A percentile compares a stretch with the other conserved stretches of the same genome.
phyloP scores from a whole-genome alignment of 2,113 vertebrate species.

The Pelecanoides urinatrix region DNA sequence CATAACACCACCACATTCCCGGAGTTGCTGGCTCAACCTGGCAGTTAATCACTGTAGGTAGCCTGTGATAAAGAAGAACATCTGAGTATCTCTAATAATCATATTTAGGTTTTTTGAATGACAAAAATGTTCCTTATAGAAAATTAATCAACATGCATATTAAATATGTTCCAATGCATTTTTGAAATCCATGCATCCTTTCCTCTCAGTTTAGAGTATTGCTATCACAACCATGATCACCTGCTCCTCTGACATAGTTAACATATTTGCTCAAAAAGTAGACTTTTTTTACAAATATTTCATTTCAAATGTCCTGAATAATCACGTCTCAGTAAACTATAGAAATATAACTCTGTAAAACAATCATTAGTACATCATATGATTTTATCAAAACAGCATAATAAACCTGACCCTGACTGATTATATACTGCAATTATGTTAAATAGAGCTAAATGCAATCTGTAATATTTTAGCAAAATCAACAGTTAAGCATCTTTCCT shows the following conservation, averaged over 20 bases:
- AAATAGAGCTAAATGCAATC: neutral
- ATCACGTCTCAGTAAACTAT: neutral
- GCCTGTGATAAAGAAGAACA: neutral
- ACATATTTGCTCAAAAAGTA: neutral
- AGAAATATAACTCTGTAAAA: neutral
- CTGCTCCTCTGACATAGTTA: neutral
- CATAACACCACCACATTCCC: neutral
- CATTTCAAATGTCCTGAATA: neutral
- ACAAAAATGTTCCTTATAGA: neutral
- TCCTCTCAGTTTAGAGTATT: neutral
- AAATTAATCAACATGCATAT: neutral
- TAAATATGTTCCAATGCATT: neutral
- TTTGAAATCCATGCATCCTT: neutral
- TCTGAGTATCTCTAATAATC: neutral
- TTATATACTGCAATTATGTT: slow-evolving; percentile 10
- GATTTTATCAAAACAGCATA: neutral
- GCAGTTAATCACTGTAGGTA: neutral
- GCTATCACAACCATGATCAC: neutral
- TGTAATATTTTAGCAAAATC: neutral
- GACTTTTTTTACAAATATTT: neutral
- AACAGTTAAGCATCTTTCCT: neutral
- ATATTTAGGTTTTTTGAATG: neutral
- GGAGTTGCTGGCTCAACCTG: neutral
- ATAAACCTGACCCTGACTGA: slow-evolving; percentile 1
- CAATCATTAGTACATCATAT: neutral